These are phyloP conservation scores for Tillus elongatus DNA, from an alignment of 2,888 invertebrate genomes.

Conservation along the genomic window DNA sequence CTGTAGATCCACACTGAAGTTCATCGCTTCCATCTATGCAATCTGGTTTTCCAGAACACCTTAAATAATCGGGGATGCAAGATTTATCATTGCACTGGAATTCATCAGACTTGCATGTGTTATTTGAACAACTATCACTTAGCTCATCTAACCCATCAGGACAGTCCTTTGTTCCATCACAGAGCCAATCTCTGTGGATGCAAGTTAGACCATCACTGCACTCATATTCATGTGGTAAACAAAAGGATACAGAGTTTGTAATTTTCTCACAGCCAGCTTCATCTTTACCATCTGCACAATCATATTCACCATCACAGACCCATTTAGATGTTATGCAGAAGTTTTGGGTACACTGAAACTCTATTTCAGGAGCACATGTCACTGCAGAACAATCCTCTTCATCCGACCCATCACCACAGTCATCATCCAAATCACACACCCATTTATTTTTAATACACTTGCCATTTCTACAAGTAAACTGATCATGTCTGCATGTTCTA, in stretches of 20 bases:
- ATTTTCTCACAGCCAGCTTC: conserved; percentile 51
- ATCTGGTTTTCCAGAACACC: conserved; percentile 73
- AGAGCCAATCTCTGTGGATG: conserved; percentile 66
- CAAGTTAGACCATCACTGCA: conserved; percentile 75
- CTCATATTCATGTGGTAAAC: conserved; percentile 64
- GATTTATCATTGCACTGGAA: conserved; percentile 45
- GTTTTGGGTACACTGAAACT: conserved; percentile 60
- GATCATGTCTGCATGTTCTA: conserved; percentile 78
- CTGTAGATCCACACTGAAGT: conserved; percentile 58
- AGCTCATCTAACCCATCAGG: conserved; percentile 58
- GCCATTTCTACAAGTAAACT: conserved; percentile 78
- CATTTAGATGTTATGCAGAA: conserved; percentile 59
- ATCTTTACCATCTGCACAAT: conserved; percentile 60
- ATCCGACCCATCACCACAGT: conserved; percentile 73
- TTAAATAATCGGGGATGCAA: conserved; percentile 64
- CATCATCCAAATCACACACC: conserved; percentile 75
- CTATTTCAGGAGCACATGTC: conserved; percentile 56
- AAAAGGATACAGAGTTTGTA: conserved; percentile 49
- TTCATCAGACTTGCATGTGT: conserved; percentile 41
- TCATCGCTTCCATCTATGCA: conserved; percentile 84
- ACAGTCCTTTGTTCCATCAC: conserved; percentile 62
- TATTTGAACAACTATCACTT: conserved; percentile 39
- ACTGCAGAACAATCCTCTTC: conserved; percentile 63
- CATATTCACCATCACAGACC: conserved; percentile 62
- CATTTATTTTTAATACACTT: conserved; percentile 74